These are phyloP conservation scores for Chouioia cunea DNA, from an alignment of 2,888 invertebrate species.

Conservation along the genomic window DNA sequence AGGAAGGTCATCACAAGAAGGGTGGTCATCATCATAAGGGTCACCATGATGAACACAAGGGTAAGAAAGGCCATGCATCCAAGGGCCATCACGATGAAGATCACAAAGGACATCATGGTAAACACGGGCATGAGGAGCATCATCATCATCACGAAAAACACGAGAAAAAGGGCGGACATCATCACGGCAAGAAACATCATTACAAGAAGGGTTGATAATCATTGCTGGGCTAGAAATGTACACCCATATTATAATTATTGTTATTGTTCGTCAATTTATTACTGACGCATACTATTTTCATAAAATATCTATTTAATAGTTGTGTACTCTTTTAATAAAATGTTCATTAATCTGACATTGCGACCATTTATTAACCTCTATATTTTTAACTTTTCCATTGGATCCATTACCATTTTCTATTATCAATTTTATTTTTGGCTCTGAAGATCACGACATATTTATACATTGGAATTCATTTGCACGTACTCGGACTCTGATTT, in stretches of 20 bases:
- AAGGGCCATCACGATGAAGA: conserved; percentile 77
- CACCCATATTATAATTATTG: background rate
- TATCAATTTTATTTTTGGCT: too few relatives aligned
- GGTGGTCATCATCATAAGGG: conserved; percentile 76
- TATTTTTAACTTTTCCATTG: too few relatives aligned
- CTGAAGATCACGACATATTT: too few relatives aligned
- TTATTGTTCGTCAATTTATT: conserved; percentile 5
- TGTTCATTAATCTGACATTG: conserved; percentile 12
- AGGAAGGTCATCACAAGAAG: conserved; percentile 76
- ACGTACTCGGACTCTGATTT: too few relatives aligned
- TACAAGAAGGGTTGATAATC: conserved; percentile 54
- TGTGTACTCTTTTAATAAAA: conserved; percentile 40
- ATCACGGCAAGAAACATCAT: conserved; percentile 70
- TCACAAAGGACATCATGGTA: conserved; percentile 75
- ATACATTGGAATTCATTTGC: too few relatives aligned
- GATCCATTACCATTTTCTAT: too few relatives aligned
- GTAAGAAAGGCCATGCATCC: conserved; percentile 76
- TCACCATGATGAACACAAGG: conserved; percentile 74
- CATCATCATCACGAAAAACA: conserved; percentile 73
- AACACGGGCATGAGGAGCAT: conserved; percentile 76
- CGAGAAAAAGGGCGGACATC: conserved; percentile 74
- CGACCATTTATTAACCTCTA: background rate
- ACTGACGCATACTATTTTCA: conserved; percentile 35
- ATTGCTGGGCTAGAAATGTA: conserved; percentile 7
- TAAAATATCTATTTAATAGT: conserved; percentile 41